These are phyloP conservation scores for Charina bottae DNA, from an alignment of 2,113 vertebrate genomes.

Conservation along the genomic window DNA sequence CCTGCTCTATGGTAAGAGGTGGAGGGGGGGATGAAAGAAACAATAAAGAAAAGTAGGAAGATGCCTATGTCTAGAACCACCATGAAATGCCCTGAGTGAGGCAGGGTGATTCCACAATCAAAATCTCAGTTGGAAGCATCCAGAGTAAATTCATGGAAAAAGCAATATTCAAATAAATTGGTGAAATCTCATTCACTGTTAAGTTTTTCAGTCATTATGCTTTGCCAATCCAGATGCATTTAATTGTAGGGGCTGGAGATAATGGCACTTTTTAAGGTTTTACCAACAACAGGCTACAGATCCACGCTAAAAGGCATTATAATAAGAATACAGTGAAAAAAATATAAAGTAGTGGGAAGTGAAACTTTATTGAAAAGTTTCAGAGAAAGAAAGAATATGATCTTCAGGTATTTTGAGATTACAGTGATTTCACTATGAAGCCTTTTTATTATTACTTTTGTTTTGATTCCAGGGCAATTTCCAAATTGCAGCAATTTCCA, in stretches of 20 bases:
- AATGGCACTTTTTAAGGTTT: slow-evolving; percentile 50
- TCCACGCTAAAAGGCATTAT: neutral
- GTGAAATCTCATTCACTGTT: neutral
- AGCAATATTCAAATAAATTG: neutral
- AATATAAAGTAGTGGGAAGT: slow-evolving; percentile 18
- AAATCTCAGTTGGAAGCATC: neutral
- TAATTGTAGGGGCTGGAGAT: slow-evolving; percentile 50
- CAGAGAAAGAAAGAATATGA: slow-evolving; percentile 65
- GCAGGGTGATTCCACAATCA: neutral
- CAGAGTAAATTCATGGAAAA: neutral
- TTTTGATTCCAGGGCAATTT: slow-evolving; percentile 58
- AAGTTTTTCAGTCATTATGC: neutral
- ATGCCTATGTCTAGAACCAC: too few species aligned
- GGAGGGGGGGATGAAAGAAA: too few species aligned
- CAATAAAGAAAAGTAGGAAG: too few species aligned
- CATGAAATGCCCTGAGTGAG: neutral
- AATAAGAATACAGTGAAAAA: slow-evolving; percentile 42
- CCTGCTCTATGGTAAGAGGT: too few species aligned
- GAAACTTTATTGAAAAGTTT: slow-evolving; percentile 68
- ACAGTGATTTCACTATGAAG: slow-evolving; percentile 59
- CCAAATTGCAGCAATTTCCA: slow-evolving; percentile 58
- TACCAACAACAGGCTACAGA: slow-evolving; percentile 54
- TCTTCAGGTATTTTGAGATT: slow-evolving; percentile 49
- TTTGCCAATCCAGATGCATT: neutral
- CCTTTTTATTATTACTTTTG: slow-evolving; percentile 58